Evolutionary conservation across 2,113 vertebrate species (phyloP), one percentile per base, ranked within the genome.

Genomic region (Eptatretus burgeri): DNA sequence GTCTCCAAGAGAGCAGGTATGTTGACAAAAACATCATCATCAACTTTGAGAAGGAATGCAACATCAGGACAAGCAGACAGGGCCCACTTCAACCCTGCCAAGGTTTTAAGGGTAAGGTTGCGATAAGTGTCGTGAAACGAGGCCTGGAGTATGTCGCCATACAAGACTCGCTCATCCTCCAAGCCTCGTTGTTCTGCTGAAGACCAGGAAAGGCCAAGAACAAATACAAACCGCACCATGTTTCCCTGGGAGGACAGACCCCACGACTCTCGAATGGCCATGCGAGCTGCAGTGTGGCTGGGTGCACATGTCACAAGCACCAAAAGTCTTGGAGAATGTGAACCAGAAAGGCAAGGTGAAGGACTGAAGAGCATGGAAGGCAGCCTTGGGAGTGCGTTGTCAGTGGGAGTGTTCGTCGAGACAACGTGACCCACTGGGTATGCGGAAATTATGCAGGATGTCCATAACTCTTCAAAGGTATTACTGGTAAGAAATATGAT

Each of bases 1-100:
- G 84, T 82, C 0, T 70, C 74, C 12, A 71, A 77, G 65, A 94
- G 68, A 1, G 74, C 72, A 0, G 69, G 72, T 2, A 77, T 74
- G 17, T 86, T 89, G 64, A 89, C 78, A n/a, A 82, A 74, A 13
- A 89, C 80, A 5, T 89, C 85, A 5, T 89, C 85, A 2, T 89
- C 85, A 1, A 80, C 82, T 70, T 89, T 89, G 66, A 81, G 75
- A 27, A 84, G n/a, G 66, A 79, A 86, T 64, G 70, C 74, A 17
- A 78, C 81, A 56, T 70, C 69, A 1, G 76, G 73, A 67, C 85
- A 89, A 69, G 78, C 77, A 1, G 70, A 68, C 18, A 72, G 66
- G 0, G 72, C 74, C 84, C 84, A 89, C 52, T 70, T 71, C 50
- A 85, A 71, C 66, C 82, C 74, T 13, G 76, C 77, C 67, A 84